A percentile compares a stretch with the other conserved stretches of the same genome.
phyloP scores from a whole-genome alignment of 2,888 invertebrate species.

The Gasteruption jaculator region DNA sequence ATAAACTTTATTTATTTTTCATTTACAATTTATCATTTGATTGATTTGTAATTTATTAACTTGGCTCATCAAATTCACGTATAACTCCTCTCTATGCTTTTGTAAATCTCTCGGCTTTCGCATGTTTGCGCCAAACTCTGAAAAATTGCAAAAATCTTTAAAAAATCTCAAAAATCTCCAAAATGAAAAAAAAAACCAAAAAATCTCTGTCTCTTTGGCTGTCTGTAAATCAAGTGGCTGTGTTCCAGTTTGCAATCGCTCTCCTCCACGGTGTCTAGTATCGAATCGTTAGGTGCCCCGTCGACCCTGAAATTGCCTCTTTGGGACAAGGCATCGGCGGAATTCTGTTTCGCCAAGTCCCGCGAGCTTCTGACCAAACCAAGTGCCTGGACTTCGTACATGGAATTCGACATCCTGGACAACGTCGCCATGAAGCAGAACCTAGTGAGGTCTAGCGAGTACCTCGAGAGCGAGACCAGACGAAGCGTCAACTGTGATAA shows the following conservation, averaged over 20 bases:
- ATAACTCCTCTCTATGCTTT: no score
- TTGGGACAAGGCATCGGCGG: slow-evolving; percentile 71
- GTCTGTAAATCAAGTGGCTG: slow-evolving; percentile 41
- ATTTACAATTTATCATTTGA: no score
- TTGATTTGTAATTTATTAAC: no score
- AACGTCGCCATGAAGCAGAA: slow-evolving; percentile 37
- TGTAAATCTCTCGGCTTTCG: neutral
- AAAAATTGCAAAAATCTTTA: slow-evolving; percentile 4
- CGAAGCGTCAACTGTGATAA: slow-evolving; percentile 28
- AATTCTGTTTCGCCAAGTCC: slow-evolving; percentile 70
- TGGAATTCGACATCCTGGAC: slow-evolving; percentile 43
- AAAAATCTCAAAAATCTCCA: no score
- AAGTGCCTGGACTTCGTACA: slow-evolving; percentile 45
- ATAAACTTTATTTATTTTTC: no score
- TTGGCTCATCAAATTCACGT: no score
- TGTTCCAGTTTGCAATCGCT: slow-evolving; percentile 52
- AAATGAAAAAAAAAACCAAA: no score
- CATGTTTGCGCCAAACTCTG: slow-evolving; percentile 10
- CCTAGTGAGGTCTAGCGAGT: slow-evolving; percentile 44
- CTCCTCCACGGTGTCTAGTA: slow-evolving; percentile 51
- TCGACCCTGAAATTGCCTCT: slow-evolving; percentile 58
- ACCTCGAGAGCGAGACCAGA: slow-evolving; percentile 38
- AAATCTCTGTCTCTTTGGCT: neutral
- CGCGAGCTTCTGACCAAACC: slow-evolving; percentile 65
- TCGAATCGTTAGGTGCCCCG: slow-evolving; percentile 51